Conservation (phyloP, 2,113 vertebrate species). For the Riparia riparia region DNA sequence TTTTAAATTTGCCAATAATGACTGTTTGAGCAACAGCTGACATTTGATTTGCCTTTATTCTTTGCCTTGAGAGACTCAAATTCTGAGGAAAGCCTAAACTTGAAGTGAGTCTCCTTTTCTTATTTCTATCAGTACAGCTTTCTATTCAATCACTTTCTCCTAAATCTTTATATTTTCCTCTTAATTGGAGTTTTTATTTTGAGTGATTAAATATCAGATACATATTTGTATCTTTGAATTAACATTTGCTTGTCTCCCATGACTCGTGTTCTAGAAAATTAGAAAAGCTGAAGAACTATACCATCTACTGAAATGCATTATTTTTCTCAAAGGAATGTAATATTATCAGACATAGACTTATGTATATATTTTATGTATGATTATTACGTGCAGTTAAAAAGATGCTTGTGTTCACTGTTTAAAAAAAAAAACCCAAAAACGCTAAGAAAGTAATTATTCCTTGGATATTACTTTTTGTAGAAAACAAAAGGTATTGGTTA, state of each 20-base stretch:
- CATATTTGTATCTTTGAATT: neutral
- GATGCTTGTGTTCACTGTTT: neutral
- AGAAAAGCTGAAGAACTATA: neutral
- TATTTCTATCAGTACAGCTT: neutral
- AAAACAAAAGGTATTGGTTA: neutral
- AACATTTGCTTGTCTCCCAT: neutral
- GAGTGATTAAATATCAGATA: neutral
- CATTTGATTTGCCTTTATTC: neutral
- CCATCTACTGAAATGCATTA: neutral
- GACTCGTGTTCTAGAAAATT: neutral
- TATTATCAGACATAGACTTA: neutral
- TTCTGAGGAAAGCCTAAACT: neutral
- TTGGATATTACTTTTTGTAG: neutral
- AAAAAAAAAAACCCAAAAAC: too few species aligned
- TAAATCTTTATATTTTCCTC: neutral
- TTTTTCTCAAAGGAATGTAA: neutral
- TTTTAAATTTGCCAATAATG: neutral
- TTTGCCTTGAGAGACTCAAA: neutral
- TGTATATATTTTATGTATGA: neutral
- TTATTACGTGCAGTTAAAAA: neutral
- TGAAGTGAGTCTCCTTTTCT: neutral
- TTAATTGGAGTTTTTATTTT: neutral
- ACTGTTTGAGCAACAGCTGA: neutral
- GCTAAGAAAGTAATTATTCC: neutral
- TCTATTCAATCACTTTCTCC: neutral